A percentile compares a stretch with the other conserved stretches of the same genome.
Evolutionary conservation across 1,140 invertebrate species (phyloP).

Genomic region (Procambarus clarkii): DNA sequence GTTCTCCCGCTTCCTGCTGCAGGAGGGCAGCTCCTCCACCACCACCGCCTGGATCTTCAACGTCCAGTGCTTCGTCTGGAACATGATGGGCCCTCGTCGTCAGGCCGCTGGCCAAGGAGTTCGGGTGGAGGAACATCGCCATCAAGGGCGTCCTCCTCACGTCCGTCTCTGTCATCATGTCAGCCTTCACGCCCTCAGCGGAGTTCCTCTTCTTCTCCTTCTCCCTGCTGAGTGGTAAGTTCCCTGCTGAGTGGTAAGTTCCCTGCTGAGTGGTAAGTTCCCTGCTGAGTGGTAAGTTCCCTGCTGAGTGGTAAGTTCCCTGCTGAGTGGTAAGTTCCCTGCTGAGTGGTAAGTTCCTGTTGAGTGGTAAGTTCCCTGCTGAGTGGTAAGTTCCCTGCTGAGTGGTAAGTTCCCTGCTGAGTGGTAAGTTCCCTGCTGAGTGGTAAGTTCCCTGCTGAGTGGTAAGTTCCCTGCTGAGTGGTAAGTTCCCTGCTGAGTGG

Average conservation of each 20-base stretch:
- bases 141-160: neutral
- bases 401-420: too few species aligned
- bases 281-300: too few species aligned
- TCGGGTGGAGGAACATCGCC: constrained; percentile 31
- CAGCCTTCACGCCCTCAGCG: constrained; percentile 15
- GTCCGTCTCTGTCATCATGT: neutral
- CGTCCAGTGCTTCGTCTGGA: constrained; percentile 35
- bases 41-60: constrained; percentile 53
- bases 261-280: neutral
- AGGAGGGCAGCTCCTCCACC: constrained; percentile 26
- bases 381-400: too few species aligned
- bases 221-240: constrained; percentile 35
- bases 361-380: too few species aligned
- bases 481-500: too few species aligned
- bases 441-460: too few species aligned
- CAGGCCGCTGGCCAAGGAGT: constrained; percentile 36
- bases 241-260: neutral
- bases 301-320: too few species aligned
- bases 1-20: constrained; percentile 40
- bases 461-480: too few species aligned
- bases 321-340: too few species aligned
- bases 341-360: too few species aligned
- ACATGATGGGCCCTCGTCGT: constrained; percentile 1
- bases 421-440: too few species aligned
- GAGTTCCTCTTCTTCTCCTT: constrained; percentile 49